Evolutionary conservation across 2,888 invertebrate species (phyloP), one percentile per base, ranked within the genome.

Genomic region (Imbricaverruca yamaguchii): DNA sequence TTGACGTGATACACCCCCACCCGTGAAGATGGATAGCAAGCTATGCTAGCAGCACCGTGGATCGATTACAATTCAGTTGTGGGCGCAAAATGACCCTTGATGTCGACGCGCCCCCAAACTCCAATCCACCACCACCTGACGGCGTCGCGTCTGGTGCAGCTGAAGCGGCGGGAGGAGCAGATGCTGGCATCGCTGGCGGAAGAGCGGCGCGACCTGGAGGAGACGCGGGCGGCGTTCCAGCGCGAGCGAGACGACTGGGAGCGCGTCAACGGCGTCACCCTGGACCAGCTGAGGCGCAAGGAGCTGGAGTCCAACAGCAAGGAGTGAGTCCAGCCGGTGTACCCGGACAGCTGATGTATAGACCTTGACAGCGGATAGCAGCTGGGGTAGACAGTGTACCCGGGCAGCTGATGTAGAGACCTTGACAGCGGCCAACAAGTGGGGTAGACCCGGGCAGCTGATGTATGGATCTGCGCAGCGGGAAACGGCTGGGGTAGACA

Each of bases 221-320:
- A 94, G 85, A 93, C 94, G 85, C 90, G 94, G 86, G 91, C 92
- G 84, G 91, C 92, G 83, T 94, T 97, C 86, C 94, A 94, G 85
- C 90, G 91, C 82, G 98, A 98, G 87, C 94, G 92, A 86, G 90
- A 91, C 85, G 90, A 92, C 81, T 98, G 97, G 96, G 97, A 98
- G 89, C 93, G 94, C 85, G 91, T 93, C 82, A 94, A 94, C 87
- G 94, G 94, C 85, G 92, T 95, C 84, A 94, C 94, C 87, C 91
- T 96, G 85, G 96, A 96, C 88, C 96, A 83, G n/a, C 83, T 84
- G 25, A 59, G 83, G 25, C 81, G 84, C 59, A 83, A 81, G 80
- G 82, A 82, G 39, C 81, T 84, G 13, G 84, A 84, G 81, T 82
- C 83, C 39, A 82, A 83, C 81, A 84, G 84, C 82, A 84, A 82